phyloP scores from a whole-genome alignment of 2,888 invertebrate genomes.

The Epistrophe grossulariae region DNA sequence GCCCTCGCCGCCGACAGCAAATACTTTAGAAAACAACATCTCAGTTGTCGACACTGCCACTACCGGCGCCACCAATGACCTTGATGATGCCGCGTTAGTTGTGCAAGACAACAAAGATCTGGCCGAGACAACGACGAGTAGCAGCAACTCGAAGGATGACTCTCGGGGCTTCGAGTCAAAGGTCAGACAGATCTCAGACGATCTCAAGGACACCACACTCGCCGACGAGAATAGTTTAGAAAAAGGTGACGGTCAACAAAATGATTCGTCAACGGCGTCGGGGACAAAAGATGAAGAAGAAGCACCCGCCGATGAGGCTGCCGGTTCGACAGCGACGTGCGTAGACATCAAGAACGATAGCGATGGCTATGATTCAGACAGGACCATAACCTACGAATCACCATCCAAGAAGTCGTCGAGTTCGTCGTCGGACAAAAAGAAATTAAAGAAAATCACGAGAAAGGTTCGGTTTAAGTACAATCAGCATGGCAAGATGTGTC shows the following conservation, averaged over 20 bases:
- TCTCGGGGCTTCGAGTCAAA: conserved; percentile 80
- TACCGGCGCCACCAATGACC: conserved; percentile 29
- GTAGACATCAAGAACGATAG: conserved; percentile 60
- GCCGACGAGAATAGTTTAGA: conserved; percentile 76
- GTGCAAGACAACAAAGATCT: conserved; percentile 53
- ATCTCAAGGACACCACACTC: conserved; percentile 81
- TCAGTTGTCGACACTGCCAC: conserved; percentile 8
- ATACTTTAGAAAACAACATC: conserved; percentile 23
- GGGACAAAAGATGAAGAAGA: background rate
- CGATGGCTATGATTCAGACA: conserved; percentile 63
- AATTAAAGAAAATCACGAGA: conserved; percentile 66
- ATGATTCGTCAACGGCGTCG: background rate
- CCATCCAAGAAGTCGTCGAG: conserved; percentile 64
- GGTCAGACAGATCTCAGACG: conserved; percentile 81
- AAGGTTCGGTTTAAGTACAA: conserved; percentile 65
- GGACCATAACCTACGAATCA: conserved; percentile 68
- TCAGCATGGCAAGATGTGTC: conserved; percentile 57
- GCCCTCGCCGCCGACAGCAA: conserved; percentile 76
- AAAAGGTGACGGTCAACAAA: conserved; percentile 53
- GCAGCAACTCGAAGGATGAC: conserved; percentile 58
- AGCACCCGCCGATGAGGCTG: conserved; percentile 7
- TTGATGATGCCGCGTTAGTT: conserved; percentile 46
- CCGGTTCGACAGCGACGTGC: conserved; percentile 1
- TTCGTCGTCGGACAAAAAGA: conserved; percentile 59
- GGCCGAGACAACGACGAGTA: conserved; percentile 49